Base-by-base conservation (phyloP, 2,888 invertebrate species). In the Nezara viridula region DNA sequence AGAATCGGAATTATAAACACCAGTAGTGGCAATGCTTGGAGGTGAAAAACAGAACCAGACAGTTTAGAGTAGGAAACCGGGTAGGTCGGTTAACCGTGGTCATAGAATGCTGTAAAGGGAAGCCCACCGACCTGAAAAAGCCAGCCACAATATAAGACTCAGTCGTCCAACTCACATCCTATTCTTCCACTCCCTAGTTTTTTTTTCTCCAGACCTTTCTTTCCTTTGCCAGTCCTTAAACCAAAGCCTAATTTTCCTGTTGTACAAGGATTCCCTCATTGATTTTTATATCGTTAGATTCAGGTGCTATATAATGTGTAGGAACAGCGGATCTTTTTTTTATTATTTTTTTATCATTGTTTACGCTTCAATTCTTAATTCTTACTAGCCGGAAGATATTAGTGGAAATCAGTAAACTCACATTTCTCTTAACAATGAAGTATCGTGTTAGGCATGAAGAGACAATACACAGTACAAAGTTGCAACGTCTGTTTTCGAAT, bases 91-190 rank as follows among this genome's bases (percentile, higher is more conserved):
- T 37, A 73, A 73, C 6, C 66, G 27, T 37, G 32, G 1, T 19
- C 66, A 73, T 73, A 19, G 32, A 37, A 32, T 32, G 32, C 32
- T 37, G 32, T 37, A 19, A 37, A 37, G 66, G 37, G 66, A 37
- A 73, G 1, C 66, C 27, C 66, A 37, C 66, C 66, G 66, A 37
- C 37, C 66, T 73, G 37, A 73, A 73, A 73, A 73, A 73, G 66
- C 37, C 66, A 73, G 66, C 32, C 32, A 73, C 66, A 73, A 73
- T 73, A 73, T 37, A 32, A 37, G 66, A 21, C 66, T 21, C 37
- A 32, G 66, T 37, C 66, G 32, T 37, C 66, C 66, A 37, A 73
- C 66, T 73, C 66, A 73, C 66, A 73, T 37, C 37, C 66, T 73
- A 73, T 73, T 73, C 66, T 73, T 73, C 66, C 37, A 37, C 6